phyloP scores from a whole-genome alignment of 2,797 vertebrate species.

The Catostomus latipinnis region DNA sequence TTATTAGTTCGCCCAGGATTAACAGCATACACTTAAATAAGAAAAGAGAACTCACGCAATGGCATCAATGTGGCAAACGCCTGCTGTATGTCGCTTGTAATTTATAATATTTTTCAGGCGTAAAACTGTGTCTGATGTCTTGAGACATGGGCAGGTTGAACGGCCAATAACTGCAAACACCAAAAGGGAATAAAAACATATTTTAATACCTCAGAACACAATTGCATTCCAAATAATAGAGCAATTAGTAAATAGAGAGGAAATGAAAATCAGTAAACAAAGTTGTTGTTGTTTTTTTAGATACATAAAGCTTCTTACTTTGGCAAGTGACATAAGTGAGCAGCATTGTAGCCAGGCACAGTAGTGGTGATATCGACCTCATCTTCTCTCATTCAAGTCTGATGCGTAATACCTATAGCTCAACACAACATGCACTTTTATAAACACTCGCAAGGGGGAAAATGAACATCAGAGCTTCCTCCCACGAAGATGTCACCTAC shows the following conservation, averaged over 20 bases:
- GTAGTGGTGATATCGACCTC: conserved; percentile 25
- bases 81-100: conserved; percentile 27
- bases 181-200: background rate
- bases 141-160: conserved; percentile 33
- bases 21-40: background rate
- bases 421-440: conserved; percentile 39
- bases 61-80: conserved; percentile 35
- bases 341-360: conserved; percentile 34
- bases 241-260: background rate
- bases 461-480: conserved; percentile 52
- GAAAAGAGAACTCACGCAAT: conserved; percentile 45
- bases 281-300: background rate
- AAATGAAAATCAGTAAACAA: background rate
- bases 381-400: conserved; percentile 17
- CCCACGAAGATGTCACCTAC: conserved; percentile 28
- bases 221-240: background rate
- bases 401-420: conserved; percentile 1
- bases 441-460: conserved; percentile 30
- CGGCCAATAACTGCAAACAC: background rate
- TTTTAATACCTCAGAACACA: background rate
- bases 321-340: conserved; percentile 15
- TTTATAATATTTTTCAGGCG: background rate
- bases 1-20: background rate
- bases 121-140: background rate
- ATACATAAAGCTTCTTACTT: conserved; percentile 25